A percentile compares a stretch with the other conserved stretches of the same genome.
These are phyloP conservation scores for Cetoscarus ocellatus DNA, from an alignment of 2,797 vertebrate genomes.

Conservation along the genomic window DNA sequence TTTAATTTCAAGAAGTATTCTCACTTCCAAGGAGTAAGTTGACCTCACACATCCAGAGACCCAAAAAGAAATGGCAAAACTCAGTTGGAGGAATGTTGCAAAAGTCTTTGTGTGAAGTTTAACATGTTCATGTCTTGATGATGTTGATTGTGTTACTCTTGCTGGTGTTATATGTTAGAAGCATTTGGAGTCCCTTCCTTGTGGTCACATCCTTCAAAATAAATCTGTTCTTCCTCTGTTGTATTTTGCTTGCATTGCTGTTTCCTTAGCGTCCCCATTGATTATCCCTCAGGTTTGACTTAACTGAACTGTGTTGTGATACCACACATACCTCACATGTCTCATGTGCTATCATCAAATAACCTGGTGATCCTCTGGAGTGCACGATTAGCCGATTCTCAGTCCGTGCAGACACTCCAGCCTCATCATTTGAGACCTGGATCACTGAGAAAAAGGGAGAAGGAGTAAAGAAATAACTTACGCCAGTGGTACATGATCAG, in stretches of 20 bases:
- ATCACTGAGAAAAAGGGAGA: constrained; percentile 29
- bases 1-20: too few species aligned
- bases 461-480: constrained; percentile 56
- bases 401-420: constrained; percentile 47
- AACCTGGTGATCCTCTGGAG: constrained; percentile 52
- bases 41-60: too few species aligned
- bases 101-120: too few species aligned
- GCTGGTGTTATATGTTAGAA: too few species aligned
- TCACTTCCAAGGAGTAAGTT: too few species aligned
- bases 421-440: constrained; percentile 38
- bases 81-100: too few species aligned
- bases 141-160: too few species aligned
- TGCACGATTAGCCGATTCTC: constrained; percentile 52
- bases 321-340: constrained; percentile 49
- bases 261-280: constrained; percentile 45
- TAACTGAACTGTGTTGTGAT: constrained; percentile 50
- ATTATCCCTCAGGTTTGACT: constrained; percentile 56
- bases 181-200: too few species aligned
- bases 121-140: too few species aligned
- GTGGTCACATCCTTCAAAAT: constrained; percentile 20
- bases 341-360: constrained; percentile 57
- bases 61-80: too few species aligned
- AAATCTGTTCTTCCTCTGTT: constrained; percentile 45
- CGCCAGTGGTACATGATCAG: constrained; percentile 65
- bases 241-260: constrained; percentile 39